phyloP scores from a whole-genome alignment of 2,888 invertebrate genomes.

The Sarcophaga variegata region DNA sequence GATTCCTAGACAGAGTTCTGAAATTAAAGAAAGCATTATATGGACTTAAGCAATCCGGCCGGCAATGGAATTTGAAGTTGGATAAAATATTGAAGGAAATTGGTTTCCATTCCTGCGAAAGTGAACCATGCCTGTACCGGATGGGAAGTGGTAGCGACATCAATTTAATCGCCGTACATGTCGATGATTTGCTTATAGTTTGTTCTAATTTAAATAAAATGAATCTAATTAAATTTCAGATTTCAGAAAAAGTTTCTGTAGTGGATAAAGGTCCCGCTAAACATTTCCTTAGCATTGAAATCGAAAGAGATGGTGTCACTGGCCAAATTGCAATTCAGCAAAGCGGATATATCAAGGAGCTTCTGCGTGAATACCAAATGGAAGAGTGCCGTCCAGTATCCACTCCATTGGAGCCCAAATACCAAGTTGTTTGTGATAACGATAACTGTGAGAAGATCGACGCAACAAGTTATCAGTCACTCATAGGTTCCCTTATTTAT shows the following conservation, averaged over 20 bases:
- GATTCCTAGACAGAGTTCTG: conserved; percentile 3
- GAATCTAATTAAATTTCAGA: no score
- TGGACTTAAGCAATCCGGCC: conserved; percentile 17
- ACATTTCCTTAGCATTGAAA: conserved; percentile 65
- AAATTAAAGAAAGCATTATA: conserved; percentile 63
- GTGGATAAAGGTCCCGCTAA: conserved; percentile 17
- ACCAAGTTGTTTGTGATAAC: conserved; percentile 58
- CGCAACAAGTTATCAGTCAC: conserved; percentile 58
- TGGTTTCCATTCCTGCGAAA: no score
- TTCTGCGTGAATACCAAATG: conserved; percentile 68
- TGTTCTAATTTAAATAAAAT: no score
- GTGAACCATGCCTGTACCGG: no score
- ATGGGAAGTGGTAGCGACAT: no score
- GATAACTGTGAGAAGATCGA: conserved; percentile 49
- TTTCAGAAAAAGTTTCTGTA: no score
- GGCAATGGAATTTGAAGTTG: conserved; percentile 65
- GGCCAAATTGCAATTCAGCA: conserved; percentile 66
- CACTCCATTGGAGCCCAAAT: conserved; percentile 68
- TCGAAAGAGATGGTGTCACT: conserved; percentile 59
- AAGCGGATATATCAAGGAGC: conserved; percentile 61
- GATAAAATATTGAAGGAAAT: conserved; percentile 4
- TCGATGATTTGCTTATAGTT: no score
- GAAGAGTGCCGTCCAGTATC: conserved; percentile 62
- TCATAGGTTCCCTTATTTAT: conserved; percentile 67
- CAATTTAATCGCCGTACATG: no score